Base-by-base conservation (phyloP, 1,140 invertebrate genomes). In the Drosophila bocqueti region DNA sequence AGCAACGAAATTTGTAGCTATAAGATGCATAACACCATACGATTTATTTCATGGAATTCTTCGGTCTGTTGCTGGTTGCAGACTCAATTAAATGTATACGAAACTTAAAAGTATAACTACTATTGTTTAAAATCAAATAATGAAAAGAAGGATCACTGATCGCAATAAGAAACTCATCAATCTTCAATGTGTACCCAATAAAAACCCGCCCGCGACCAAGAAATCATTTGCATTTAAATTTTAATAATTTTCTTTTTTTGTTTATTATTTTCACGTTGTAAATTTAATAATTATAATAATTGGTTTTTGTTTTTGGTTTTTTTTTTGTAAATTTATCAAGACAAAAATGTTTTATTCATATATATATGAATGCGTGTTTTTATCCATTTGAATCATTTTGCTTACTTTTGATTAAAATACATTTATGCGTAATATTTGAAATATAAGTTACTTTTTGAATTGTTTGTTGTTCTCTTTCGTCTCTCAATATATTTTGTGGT, bases 231-330 rank as follows among this genome's bases (percentile, higher is more conserved):
- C 4, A 13, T 54, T 73, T 73, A 79, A 79, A 52, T 81, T 89
- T 84, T 89, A 89, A 89, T 89, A 90, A 81, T 89, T 83, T 86
- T 38, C 69, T 24, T 87, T 81, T 86, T 61, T 76, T 66, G 54
- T 66, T 74, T 77, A 77, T 82, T 83, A 81, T 87, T 86, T 87
- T 87, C 80, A 87, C 84, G 80, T 87, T 87, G 84, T 89, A 89
- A 89, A 89, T 89, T 90, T 89, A 89, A 89, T 89, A 89, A 89
- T 89, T 90, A 89, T 89, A 90, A 89, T 90, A 90, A 85, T 89
- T 81, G 69, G 58, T 52, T 52, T 52, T 52, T 31, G 8, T 29
- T 50, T 49, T 21, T 45, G 7, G 24, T 50, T 52, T 52, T 52
- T 52, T 13, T 54, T 60, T 92, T 92, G 91, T 92, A 92, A 92